A percentile compares a stretch with the other conserved stretches of the same genome.
These are phyloP conservation scores for Diarsia dahlii DNA, from an alignment of 2,888 invertebrate genomes.

Conservation along the genomic window DNA sequence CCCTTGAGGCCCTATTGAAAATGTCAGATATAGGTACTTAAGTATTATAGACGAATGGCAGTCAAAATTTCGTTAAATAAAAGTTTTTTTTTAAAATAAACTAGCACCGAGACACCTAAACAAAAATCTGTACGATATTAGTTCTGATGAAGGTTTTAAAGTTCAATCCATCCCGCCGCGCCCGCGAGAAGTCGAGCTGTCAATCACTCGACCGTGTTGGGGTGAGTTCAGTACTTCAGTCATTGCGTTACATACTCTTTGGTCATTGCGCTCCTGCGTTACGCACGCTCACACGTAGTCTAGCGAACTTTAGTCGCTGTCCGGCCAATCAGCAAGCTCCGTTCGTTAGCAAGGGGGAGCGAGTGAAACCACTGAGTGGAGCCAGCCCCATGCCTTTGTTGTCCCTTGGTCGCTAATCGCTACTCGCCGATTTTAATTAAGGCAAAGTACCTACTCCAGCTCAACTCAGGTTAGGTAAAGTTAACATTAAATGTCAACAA, in stretches of 20 bases:
- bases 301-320: neutral
- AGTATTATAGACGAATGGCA: neutral
- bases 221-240: conserved; percentile 13
- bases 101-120: neutral
- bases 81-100: neutral
- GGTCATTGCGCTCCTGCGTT: conserved; percentile 2
- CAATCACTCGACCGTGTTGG: neutral
- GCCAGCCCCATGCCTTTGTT: neutral
- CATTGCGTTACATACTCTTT: too few relatives aligned
- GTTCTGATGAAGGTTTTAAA: neutral
- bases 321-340: conserved; percentile 17
- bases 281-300: neutral
- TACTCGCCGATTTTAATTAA: neutral
- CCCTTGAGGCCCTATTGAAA: neutral
- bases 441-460: neutral
- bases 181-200: neutral
- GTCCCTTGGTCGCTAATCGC: neutral
- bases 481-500: neutral
- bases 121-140: neutral
- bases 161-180: neutral
- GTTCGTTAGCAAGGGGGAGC: neutral
- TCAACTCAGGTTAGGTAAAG: neutral
- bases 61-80: too few relatives aligned
- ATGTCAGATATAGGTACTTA: neutral
- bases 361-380: conserved; percentile 19